These are phyloP conservation scores for Stigmatopora nigra DNA, from an alignment of 2,113 vertebrate species.

Conservation along the genomic window DNA sequence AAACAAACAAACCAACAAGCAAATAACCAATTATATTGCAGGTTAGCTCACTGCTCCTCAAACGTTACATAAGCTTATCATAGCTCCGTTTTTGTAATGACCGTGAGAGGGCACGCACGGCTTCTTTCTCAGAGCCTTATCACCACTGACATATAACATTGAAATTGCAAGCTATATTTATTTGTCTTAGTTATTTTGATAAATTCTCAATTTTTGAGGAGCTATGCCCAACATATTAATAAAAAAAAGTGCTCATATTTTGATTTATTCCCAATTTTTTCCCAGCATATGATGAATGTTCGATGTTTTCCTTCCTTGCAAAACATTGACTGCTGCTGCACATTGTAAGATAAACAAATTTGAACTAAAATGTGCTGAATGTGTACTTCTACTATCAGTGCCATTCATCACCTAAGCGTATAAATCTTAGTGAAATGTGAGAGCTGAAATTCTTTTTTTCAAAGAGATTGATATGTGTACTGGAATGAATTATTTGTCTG, in stretches of 20 bases:
- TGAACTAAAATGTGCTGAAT: constrained; percentile 35
- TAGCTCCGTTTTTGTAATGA: constrained; percentile 48
- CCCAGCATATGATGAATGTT: background rate
- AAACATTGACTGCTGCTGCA: background rate
- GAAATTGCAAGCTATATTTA: constrained; percentile 1
- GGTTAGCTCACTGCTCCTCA: constrained; percentile 30
- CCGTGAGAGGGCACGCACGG: constrained; percentile 49
- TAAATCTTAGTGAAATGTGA: constrained; percentile 55
- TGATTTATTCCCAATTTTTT: background rate
- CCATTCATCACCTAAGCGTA: constrained; percentile 53
- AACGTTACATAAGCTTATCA: constrained; percentile 44
- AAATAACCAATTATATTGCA: constrained; percentile 22
- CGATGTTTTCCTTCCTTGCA: background rate
- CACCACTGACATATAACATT: constrained; percentile 33
- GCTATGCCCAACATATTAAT: background rate
- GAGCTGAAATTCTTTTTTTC: constrained; percentile 39
- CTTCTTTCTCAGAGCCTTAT: constrained; percentile 49
- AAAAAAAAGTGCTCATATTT: no score
- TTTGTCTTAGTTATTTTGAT: background rate
- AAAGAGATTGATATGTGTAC: constrained; percentile 55
- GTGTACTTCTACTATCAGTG: constrained; percentile 42
- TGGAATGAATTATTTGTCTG: constrained; percentile 25
- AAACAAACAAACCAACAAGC: constrained; percentile 3
- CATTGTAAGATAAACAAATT: constrained; percentile 50
- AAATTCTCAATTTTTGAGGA: background rate